phyloP scores from a whole-genome alignment of 2,888 invertebrate species.

The Caenorhabditis panamensis region DNA sequence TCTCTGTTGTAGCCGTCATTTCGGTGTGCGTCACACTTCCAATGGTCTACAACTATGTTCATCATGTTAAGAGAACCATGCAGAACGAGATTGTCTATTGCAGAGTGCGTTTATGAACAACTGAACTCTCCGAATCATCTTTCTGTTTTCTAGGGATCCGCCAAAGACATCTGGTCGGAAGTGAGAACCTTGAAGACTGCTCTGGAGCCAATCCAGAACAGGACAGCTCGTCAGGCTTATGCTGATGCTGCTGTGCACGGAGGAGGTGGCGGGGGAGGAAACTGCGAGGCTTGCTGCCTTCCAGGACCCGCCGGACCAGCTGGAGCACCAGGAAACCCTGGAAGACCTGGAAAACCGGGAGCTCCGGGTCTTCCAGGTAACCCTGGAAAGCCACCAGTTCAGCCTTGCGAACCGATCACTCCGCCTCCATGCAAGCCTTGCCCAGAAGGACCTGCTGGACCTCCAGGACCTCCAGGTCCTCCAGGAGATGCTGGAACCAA shows the following conservation, averaged over 20 bases:
- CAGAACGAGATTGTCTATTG: constrained; percentile 68
- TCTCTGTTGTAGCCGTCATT: constrained; percentile 58
- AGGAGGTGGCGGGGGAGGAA: constrained; percentile 68
- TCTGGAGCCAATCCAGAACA: constrained; percentile 70
- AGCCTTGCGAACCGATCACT: constrained; percentile 73
- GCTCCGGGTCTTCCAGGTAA: constrained; percentile 70
- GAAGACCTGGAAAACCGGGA: constrained; percentile 76
- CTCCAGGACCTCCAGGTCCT: constrained; percentile 77
- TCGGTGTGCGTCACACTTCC: constrained; percentile 73
- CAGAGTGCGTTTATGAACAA: constrained; percentile 60
- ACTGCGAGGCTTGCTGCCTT: constrained; percentile 75
- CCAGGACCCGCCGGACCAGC: constrained; percentile 79
- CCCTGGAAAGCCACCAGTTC: constrained; percentile 62
- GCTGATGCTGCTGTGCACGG: constrained; percentile 64
- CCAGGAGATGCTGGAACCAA: constrained; percentile 78
- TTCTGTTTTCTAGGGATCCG: constrained; percentile 75
- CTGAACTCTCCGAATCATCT: constrained; percentile 12
- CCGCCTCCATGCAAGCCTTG: constrained; percentile 75
- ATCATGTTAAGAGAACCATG: constrained; percentile 68
- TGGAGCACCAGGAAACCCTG: constrained; percentile 72
- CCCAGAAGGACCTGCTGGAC: constrained; percentile 71
- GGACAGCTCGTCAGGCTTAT: constrained; percentile 74
- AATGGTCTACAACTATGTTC: constrained; percentile 74
- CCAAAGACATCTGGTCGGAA: constrained; percentile 78
- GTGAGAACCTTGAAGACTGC: constrained; percentile 76